A percentile compares a stretch with the other conserved stretches of the same genome.
Conservation (phyloP, 2,797 vertebrate species). For the Orestias chungarensis region DNA sequence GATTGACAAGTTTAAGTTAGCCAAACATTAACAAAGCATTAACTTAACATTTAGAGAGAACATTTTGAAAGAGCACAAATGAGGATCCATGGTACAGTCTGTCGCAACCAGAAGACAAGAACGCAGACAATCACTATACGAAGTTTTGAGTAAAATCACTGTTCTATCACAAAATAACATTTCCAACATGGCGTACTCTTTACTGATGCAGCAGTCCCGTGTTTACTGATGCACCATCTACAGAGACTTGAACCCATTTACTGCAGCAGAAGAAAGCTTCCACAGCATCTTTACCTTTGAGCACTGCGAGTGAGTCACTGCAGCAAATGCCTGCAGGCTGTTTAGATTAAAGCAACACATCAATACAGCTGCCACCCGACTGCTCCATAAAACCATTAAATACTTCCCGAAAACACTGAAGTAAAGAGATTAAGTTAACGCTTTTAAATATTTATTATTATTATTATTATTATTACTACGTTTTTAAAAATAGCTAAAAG, state of each 20-base stretch:
- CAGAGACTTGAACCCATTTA: slow-evolving; percentile 53
- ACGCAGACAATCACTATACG: too few species aligned
- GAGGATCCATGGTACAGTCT: background rate
- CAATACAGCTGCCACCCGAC: slow-evolving; percentile 12
- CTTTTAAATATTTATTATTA: too few species aligned
- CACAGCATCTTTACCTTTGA: slow-evolving; percentile 31
- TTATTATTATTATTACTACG: too few species aligned
- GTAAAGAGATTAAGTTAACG: background rate
- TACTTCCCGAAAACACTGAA: slow-evolving; percentile 13
- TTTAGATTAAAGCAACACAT: slow-evolving; percentile 39
- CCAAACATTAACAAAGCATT: too few species aligned
- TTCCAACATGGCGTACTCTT: background rate
- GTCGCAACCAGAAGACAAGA: background rate
- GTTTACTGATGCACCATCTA: slow-evolving; percentile 35
- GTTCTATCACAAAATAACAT: background rate
- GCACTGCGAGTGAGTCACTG: slow-evolving; percentile 39
- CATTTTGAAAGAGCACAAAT: background rate
- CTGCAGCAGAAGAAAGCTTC: slow-evolving; percentile 33
- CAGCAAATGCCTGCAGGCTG: slow-evolving; percentile 19
- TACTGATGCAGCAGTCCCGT: background rate
- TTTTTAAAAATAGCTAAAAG: too few species aligned
- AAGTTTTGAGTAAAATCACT: too few species aligned
- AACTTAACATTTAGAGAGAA: background rate
- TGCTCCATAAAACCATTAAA: slow-evolving; percentile 11
- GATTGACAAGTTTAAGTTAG: too few species aligned